Percentiles rank a stretch among this genome's conserved stretches.
Conservation (phyloP, 2,888 invertebrate species). For the Holacanthella duospinosa region DNA sequence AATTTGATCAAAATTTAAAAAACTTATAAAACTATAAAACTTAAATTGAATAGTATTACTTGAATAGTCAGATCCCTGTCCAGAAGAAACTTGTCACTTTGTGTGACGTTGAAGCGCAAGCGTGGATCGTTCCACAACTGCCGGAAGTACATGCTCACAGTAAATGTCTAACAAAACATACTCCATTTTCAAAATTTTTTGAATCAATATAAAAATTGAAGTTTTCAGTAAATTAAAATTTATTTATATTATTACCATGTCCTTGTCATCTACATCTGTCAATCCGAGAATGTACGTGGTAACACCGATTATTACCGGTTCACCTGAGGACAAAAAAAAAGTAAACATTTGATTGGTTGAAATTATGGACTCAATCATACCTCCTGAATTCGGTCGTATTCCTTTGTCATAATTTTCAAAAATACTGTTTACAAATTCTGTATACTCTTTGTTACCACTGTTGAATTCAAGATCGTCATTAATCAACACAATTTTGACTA, state of each 20-base stretch:
- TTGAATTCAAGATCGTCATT: too few species aligned
- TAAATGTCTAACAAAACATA: conserved; percentile 59
- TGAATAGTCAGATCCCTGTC: conserved; percentile 53
- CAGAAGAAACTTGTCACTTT: too few species aligned
- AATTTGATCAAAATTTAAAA: too few species aligned
- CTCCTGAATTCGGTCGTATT: neutral
- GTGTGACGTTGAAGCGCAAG: conserved; percentile 67
- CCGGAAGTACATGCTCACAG: conserved; percentile 95
- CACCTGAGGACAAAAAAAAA: conserved; percentile 51
- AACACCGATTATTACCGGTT: conserved; percentile 92
- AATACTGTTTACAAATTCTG: neutral
- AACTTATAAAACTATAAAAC: too few species aligned
- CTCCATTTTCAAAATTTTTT: too few species aligned
- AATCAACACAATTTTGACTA: too few species aligned
- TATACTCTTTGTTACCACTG: neutral
- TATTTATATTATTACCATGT: too few species aligned
- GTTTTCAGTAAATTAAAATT: too few species aligned
- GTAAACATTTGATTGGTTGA: neutral
- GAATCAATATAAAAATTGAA: too few species aligned
- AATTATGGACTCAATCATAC: neutral
- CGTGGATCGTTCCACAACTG: conserved; percentile 96
- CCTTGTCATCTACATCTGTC: conserved; percentile 95
- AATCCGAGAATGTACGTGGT: conserved; percentile 97
- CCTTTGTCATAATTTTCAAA: neutral
- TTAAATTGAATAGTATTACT: conserved; percentile 2